phyloP scores from a whole-genome alignment of 2,888 invertebrate genomes.

The Strigamia transsilvanica region DNA sequence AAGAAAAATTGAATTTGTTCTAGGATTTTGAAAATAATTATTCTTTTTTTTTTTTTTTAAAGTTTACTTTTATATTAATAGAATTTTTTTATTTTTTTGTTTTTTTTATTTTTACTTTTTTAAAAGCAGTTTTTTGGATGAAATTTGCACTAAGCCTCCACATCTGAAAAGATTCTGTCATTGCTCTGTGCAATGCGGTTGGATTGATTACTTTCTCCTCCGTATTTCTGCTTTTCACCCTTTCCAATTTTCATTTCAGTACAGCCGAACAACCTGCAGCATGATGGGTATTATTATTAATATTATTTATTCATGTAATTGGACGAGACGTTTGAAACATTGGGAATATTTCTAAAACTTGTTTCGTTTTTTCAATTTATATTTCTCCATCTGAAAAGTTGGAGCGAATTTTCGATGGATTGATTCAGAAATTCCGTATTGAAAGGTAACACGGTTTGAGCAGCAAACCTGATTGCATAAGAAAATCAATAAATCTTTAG shows the following conservation, averaged over 20 bases:
- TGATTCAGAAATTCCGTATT: neutral
- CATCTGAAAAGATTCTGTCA: neutral
- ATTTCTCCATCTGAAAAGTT: neutral
- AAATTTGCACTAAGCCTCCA: neutral
- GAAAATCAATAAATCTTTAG: slow-evolving; percentile 40
- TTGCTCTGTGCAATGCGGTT: neutral
- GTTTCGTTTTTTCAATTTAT: neutral
- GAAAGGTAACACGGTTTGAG: neutral
- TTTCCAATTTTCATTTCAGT: slow-evolving; percentile 8
- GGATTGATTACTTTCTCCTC: neutral
- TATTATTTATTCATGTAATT: neutral
- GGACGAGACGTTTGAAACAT: neutral
- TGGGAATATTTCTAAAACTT: neutral
- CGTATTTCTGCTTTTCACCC: neutral
- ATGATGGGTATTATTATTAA: neutral
- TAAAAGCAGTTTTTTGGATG: neutral
- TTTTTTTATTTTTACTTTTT: neutral
- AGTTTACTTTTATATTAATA: neutral
- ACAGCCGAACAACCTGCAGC: neutral
- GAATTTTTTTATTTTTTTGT: too few relatives aligned
- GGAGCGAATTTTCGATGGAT: neutral
- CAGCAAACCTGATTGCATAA: slow-evolving; percentile 3
- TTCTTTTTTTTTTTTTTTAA: neutral
- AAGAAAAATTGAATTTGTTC: neutral
- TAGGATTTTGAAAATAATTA: neutral